These are phyloP conservation scores for Smithornis capensis DNA, from an alignment of 2,113 vertebrate species.

Conservation along the genomic window DNA sequence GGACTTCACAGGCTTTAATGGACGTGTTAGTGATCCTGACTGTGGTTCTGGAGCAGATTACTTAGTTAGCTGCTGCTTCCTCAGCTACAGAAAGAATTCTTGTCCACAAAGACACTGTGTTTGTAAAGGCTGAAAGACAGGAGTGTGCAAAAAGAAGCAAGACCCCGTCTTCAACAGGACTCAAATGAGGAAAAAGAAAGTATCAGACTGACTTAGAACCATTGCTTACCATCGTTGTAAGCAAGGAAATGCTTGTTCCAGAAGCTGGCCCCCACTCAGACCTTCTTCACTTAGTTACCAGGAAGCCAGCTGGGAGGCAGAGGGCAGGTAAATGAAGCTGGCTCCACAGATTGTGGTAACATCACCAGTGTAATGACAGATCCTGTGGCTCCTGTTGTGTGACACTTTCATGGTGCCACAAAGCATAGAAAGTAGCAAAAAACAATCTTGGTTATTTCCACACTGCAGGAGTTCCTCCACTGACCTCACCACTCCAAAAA, in stretches of 20 bases:
- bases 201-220: background rate
- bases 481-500: background rate
- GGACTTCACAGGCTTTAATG: background rate
- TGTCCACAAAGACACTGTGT: background rate
- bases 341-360: background rate
- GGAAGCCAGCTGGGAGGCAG: background rate
- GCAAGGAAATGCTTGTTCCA: background rate
- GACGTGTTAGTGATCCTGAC: background rate
- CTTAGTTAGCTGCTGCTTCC: background rate
- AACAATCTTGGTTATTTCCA: background rate
- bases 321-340: background rate
- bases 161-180: background rate
- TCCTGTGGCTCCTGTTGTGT: rapidly evolving
- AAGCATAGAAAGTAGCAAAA: background rate
- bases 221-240: background rate
- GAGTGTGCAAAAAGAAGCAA: background rate
- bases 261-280: background rate
- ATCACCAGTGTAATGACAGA: background rate
- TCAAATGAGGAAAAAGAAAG: background rate
- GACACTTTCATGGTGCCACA: background rate
- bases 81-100: background rate
- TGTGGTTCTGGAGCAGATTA: background rate
- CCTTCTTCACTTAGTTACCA: background rate
- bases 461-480: background rate
- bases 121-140: background rate